Evolutionary conservation across 2,113 vertebrate species (phyloP), one percentile per base, ranked within the genome.

Genomic region (Mormyrus iriodes): DNA sequence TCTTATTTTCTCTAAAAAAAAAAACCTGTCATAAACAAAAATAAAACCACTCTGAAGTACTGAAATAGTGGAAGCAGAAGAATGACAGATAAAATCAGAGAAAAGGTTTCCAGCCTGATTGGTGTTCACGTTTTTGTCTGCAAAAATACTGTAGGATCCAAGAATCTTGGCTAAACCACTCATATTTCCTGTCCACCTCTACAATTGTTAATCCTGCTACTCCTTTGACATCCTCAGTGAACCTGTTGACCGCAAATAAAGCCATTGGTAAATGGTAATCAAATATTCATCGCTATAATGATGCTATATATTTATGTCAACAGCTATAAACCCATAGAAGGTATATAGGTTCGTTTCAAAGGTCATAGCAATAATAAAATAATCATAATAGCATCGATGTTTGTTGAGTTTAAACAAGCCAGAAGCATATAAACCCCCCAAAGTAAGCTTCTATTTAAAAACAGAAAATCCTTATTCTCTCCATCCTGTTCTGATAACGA

Each of bases 401-500:
- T 48, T n/a, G 39, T 31, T 79, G 76, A 88, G 17, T 42, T 12
- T 89, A 46, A 85, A 83, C n/a, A 39, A 35, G 51, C 31, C 12
- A 84, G 73, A 7, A 21, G 52, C 31, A 89, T 55, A 58, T 84
- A 21, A 15, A 82, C 42, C 9, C 42, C 12, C 35, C 27, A 39
- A 76, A 35, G 69, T 35, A 46, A 79, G 88, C 27, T 53, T 85
- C 79, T 46, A 84, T 82, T 82, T 79, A 17, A 48, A 44, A 83
- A 44, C 21, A 46, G 35, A 44, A 46, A 79, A 39, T 15, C 21
- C 24, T 61, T 61, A 42, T 53, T 85, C 42, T 82, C 42, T 55
- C 51, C 8, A 82, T 88, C 51, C 79, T 85, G 19, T 89, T 44
- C 53, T 53, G 52, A 89, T 58, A 79, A 89, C 48, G 42, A 84